Evolutionary conservation across 2,113 vertebrate species (phyloP), one percentile per base, ranked within the genome.

Genomic region (Microtus richardsoni): DNA sequence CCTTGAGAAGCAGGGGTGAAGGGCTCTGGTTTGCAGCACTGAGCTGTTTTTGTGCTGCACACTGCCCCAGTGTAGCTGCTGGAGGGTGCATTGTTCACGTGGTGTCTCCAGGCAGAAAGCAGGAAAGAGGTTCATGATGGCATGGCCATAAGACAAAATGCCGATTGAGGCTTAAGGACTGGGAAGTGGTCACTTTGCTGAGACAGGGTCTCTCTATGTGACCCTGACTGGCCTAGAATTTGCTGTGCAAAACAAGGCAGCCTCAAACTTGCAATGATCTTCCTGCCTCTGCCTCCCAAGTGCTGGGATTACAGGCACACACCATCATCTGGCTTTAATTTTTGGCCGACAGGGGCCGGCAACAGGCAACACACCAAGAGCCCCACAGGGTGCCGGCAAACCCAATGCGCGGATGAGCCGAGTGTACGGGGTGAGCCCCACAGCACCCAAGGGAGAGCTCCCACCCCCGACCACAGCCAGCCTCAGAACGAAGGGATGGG

Each of bases 21-120:
- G 22, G 22, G 12, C n/a, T 14, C 19, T 7, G 80, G 62, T 36
- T n/a, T 3, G 41, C 12, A 7, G 58, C 0, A 0, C 0, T 9
- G 11, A 88, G 52, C 41, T 4, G 0, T 47, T 22, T 33, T 36
- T 26, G 0, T 17, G 13, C 14, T 24, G 13, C 5, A 3, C n/a
- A 28, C 79, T 8, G 12, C 13, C 30, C 13, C 24, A 0, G 2
- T 0, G 6, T 0, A 44, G 44, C 33, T 1, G 3, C 0, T 2
- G 17, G 39, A 64, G 5, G 30, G 10, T 47, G 1, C 9, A 30
- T 16, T 13, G 30, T 21, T 49, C 8, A 0, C 0, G 0, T 58
- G 13, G 3, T 0, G 17, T 12, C 7, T 2, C 84, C 0, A 8
- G 39, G 49, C 0, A 16, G 28, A 3, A 30, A 52, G 52, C 1